Conservation (phyloP, 2,113 vertebrate species). For the Dicaeum eximium region DNA sequence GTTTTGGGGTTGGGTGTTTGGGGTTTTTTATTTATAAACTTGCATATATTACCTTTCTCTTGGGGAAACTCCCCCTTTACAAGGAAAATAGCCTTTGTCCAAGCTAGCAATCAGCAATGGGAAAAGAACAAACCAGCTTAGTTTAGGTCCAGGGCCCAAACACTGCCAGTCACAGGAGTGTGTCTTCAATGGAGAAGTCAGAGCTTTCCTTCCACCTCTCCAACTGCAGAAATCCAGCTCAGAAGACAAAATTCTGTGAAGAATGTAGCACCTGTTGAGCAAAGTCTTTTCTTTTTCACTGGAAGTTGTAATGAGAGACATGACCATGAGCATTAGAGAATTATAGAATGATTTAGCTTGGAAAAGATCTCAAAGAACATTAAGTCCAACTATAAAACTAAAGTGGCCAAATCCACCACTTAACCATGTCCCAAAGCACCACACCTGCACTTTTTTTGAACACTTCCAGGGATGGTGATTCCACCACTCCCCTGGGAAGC, state of each 20-base stretch:
- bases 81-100: background rate
- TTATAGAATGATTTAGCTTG: background rate
- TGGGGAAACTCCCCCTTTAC: background rate
- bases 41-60: background rate
- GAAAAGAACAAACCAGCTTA: background rate
- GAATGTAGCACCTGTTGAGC: background rate
- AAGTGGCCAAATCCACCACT: fast-evolving
- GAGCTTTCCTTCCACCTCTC: background rate
- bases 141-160: background rate
- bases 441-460: background rate
- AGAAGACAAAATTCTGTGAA: background rate
- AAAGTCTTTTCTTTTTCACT: background rate
- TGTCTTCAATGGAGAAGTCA: background rate
- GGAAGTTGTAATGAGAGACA: background rate
- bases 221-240: background rate
- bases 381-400: background rate
- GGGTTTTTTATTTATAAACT: background rate
- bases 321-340: background rate
- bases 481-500: background rate
- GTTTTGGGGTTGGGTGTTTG: background rate
- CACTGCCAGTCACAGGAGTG: background rate
- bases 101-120: background rate
- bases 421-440: background rate
- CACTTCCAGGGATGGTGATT: background rate
- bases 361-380: background rate